Evolutionary conservation across 2,797 vertebrate genomes (phyloP).

Genomic region (Characodon lateralis): DNA sequence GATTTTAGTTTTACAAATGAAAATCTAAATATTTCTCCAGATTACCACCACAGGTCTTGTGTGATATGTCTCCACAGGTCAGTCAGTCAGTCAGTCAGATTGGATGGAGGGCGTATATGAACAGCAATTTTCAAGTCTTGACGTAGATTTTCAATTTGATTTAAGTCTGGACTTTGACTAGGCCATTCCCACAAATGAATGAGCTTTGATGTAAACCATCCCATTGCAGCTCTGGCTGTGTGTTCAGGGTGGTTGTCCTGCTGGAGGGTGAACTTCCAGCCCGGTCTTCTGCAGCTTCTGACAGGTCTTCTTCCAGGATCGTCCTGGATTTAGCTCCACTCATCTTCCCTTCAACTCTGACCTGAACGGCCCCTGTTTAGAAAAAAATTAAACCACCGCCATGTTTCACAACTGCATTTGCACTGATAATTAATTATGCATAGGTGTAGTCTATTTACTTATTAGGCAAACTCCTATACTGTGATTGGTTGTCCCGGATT

Average conservation of each 20-base stretch:
- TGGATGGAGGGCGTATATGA: background rate
- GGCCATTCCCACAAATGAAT: background rate
- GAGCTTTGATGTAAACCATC: background rate
- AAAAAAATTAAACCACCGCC: background rate
- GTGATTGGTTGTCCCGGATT: too few species aligned
- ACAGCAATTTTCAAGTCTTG: background rate
- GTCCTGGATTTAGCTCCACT: too few species aligned
- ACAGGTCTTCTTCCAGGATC: too few species aligned
- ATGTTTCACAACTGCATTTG: background rate
- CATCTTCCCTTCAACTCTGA: background rate
- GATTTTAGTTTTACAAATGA: too few species aligned
- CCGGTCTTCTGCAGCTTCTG: background rate
- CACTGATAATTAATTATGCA: background rate
- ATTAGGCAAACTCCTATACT: background rate
- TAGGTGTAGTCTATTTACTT: background rate
- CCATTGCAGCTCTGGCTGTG: background rate
- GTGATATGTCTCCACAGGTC: too few species aligned
- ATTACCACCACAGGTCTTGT: too few species aligned
- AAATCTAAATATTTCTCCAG: too few species aligned
- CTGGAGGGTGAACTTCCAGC: background rate
- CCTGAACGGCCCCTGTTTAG: background rate
- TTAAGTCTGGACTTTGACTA: background rate
- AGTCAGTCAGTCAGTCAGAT: too few species aligned
- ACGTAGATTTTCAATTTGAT: background rate
- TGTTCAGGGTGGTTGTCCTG: background rate